Conservation (phyloP, 2,888 invertebrate species). For the Oligia fasciuncula region DNA sequence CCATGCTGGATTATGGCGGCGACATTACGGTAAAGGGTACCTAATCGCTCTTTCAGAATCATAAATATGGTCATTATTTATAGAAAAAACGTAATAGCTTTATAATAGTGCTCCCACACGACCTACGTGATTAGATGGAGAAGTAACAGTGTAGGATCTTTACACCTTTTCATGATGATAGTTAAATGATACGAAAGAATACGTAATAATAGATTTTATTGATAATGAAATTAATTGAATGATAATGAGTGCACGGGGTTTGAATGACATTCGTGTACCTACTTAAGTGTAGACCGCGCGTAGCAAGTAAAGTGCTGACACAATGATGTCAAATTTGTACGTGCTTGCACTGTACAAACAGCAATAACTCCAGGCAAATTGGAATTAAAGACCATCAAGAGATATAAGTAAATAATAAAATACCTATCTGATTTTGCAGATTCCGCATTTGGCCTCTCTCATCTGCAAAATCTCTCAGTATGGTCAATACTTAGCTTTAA, state of each 20-base stretch:
- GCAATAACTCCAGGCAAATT: slow-evolving; percentile 13
- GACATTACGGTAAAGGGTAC: slow-evolving; percentile 51
- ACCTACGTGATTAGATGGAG: slow-evolving; percentile 13
- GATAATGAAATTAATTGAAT: no score
- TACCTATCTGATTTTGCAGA: neutral
- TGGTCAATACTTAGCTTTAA: slow-evolving; percentile 16
- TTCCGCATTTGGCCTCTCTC: no score
- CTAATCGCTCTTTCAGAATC: slow-evolving; percentile 46
- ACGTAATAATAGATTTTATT: no score
- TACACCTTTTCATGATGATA: no score
- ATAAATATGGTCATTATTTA: slow-evolving; percentile 42
- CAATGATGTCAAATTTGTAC: no score
- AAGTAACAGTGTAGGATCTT: neutral
- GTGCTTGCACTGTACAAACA: no score
- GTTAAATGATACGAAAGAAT: no score
- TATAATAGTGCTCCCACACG: slow-evolving; percentile 16
- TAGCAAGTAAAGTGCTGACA: no score
- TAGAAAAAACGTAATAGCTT: slow-evolving; percentile 32
- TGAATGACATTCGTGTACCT: no score
- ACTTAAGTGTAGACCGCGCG: no score
- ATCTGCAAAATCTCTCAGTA: slow-evolving; percentile 4
- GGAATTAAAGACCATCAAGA: slow-evolving; percentile 3
- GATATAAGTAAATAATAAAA: neutral
- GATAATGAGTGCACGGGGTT: no score
- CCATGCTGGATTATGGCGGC: slow-evolving; percentile 56